phyloP scores from a whole-genome alignment of 1,140 invertebrate species.

The Apis cerana region DNA sequence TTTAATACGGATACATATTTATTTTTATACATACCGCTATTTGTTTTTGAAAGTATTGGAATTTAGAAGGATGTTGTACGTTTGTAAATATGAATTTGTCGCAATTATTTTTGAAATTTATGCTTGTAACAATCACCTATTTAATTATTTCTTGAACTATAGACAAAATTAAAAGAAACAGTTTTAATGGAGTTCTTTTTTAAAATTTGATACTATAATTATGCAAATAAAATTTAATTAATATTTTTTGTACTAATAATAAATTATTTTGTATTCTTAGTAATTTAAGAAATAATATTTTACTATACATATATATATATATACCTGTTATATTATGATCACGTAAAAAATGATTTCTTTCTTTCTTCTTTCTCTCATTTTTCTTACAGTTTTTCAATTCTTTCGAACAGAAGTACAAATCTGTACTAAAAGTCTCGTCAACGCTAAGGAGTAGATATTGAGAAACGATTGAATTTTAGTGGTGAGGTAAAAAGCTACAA shows the following conservation, averaged over 20 bases:
- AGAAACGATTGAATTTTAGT: not conserved
- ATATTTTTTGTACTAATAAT: not conserved
- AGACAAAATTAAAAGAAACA: no score
- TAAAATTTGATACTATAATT: no score
- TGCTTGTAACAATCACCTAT: no score
- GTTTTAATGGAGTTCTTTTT: no score
- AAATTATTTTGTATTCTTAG: not conserved
- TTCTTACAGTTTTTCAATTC: not conserved
- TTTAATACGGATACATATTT: not conserved
- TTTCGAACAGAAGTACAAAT: not conserved
- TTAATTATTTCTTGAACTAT: no score
- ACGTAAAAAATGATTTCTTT: not conserved
- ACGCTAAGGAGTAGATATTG: not conserved
- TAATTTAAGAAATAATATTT: conserved; percentile 13
- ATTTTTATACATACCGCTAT: not conserved
- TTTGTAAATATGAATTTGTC: not conserved
- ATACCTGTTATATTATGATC: not conserved
- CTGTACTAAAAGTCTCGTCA: not conserved
- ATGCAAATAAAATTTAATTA: no score
- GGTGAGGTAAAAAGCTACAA: not conserved
- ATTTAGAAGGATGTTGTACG: not conserved
- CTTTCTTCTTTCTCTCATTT: not conserved
- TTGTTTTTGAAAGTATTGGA: not conserved
- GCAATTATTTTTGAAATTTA: not conserved
- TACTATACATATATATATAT: not conserved